phyloP scores from a whole-genome alignment of 2,113 vertebrate species.

The Marmota flaviventris region DNA sequence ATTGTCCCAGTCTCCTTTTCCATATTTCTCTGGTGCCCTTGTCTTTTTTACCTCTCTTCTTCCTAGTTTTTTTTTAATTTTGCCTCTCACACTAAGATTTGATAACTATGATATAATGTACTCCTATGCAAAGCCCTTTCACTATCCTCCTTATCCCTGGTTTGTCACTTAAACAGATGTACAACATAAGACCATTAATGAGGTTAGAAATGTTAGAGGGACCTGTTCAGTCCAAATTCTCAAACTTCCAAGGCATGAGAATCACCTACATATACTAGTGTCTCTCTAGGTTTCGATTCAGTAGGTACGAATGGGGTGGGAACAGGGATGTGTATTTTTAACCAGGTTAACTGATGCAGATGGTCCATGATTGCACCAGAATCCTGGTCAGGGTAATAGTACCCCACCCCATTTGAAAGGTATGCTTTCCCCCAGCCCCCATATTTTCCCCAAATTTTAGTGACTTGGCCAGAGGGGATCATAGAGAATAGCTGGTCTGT shows the following conservation, averaged over 20 bases:
- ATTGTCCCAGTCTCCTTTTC: neutral
- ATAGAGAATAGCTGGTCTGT: constrained; percentile 82
- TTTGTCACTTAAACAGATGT: neutral
- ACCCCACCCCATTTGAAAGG: constrained; percentile 46
- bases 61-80: neutral
- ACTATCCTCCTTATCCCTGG: neutral
- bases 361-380: neutral
- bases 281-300: neutral
- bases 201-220: constrained; percentile 53
- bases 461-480: constrained; percentile 79
- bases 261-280: neutral
- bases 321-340: neutral
- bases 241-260: neutral
- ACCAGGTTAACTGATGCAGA: neutral
- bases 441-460: constrained; percentile 77
- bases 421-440: neutral
- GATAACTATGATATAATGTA: accelerated
- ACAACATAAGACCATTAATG: constrained; percentile 14
- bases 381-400: constrained; percentile 53
- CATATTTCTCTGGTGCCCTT: neutral
- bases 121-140: neutral
- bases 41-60: neutral
- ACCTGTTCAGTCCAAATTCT: neutral
- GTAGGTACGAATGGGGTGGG: no score
- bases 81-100: neutral